Conservation (phyloP, 2,888 invertebrate genomes). For the Sylvicola cinctus region DNA sequence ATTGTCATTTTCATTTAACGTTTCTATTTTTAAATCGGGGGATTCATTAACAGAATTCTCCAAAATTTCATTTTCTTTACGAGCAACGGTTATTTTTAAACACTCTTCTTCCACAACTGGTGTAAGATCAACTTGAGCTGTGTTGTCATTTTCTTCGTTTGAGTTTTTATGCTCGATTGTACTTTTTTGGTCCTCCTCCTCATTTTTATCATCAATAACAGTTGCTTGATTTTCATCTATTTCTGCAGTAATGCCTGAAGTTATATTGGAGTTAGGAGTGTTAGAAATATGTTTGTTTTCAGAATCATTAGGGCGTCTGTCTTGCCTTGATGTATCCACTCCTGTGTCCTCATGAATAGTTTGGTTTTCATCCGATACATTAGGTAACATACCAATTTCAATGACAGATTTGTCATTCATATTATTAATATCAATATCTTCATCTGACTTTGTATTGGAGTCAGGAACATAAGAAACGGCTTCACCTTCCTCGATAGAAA, state of each 20-base stretch:
- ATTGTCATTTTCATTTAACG: no score
- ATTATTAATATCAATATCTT: neutral
- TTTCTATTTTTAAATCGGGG: no score
- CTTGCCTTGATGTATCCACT: no score
- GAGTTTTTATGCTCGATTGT: neutral
- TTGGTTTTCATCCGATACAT: no score
- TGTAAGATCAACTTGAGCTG: neutral
- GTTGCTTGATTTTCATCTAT: neutral
- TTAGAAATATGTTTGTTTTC: neutral
- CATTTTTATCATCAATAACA: neutral
- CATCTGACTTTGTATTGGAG: no score
- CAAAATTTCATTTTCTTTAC: no score
- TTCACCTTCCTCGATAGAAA: neutral
- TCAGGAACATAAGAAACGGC: neutral
- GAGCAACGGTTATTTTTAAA: no score
- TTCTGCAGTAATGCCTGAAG: neutral
- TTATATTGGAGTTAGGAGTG: neutral
- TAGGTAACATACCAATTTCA: conserved; percentile 1
- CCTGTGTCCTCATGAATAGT: no score
- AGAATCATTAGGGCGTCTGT: no score
- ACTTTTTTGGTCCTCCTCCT: neutral
- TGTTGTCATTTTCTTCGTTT: neutral
- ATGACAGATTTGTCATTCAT: neutral
- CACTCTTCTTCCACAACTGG: neutral
- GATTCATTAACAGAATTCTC: no score